A percentile compares a stretch with the other conserved stretches of the same genome.
phyloP scores from a whole-genome alignment of 2,113 vertebrate species.

The Chlamydotis undulata region DNA sequence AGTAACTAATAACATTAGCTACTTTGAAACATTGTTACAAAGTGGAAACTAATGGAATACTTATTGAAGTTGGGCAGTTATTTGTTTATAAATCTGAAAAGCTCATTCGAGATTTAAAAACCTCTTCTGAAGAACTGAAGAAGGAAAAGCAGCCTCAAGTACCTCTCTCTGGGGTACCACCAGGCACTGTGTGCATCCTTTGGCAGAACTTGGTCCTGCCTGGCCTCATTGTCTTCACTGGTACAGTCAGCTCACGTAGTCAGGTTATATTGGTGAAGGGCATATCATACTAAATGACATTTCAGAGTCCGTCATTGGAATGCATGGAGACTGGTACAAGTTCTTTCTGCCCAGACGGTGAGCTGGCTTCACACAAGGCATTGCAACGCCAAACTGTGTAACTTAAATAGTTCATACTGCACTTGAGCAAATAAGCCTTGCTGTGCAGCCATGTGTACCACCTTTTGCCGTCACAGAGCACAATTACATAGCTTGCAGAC shows the following conservation, averaged over 20 bases:
- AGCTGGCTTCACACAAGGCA: background rate
- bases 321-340: fast-evolving
- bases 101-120: background rate
- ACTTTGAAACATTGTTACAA: background rate
- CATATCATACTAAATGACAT: fast-evolving
- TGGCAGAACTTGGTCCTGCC: background rate
- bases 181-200: background rate
- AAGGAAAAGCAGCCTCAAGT: background rate
- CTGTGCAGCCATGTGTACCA: background rate
- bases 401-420: background rate
- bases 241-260: fast-evolving
- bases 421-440: background rate
- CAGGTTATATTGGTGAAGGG: fast-evolving
- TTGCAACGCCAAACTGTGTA: background rate
- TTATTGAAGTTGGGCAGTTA: background rate
- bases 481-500: fast-evolving
- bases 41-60: background rate
- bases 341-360: background rate
- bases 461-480: fast-evolving
- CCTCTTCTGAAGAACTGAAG: background rate
- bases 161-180: fast-evolving
- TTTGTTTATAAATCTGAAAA: background rate
- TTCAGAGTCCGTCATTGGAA: background rate
- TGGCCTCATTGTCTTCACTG: background rate
- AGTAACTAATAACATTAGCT: background rate